Evolutionary conservation across 2,888 invertebrate species (phyloP).

Genomic region (Pyralis farinalis): DNA sequence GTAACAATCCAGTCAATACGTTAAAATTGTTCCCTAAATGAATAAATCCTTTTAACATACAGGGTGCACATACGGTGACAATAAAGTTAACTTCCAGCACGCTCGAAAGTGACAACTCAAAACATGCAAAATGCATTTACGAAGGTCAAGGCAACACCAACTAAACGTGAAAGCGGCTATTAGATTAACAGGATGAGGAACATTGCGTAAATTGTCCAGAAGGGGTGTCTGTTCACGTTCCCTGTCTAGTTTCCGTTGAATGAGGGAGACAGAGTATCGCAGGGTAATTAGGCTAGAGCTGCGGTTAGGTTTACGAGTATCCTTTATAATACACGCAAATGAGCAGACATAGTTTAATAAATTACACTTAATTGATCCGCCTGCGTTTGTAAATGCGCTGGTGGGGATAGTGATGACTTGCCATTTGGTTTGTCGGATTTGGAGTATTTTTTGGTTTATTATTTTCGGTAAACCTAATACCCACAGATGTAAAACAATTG

Average conservation of each 20-base stretch:
- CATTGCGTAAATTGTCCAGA: slow-evolving; percentile 62
- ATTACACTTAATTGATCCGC: background rate
- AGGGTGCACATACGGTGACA: background rate
- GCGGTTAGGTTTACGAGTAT: slow-evolving; percentile 48
- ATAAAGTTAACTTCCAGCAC: slow-evolving; percentile 16
- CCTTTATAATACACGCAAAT: slow-evolving; percentile 17
- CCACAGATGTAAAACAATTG: too few relatives aligned
- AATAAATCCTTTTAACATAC: too few relatives aligned
- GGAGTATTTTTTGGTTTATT: too few relatives aligned
- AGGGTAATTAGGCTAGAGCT: slow-evolving; percentile 48
- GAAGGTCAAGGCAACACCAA: slow-evolving; percentile 69
- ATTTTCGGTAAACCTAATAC: too few relatives aligned
- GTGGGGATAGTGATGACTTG: too few relatives aligned
- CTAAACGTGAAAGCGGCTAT: slow-evolving; percentile 70
- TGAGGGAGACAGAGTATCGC: slow-evolving; percentile 37
- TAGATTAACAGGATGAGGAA: slow-evolving; percentile 66
- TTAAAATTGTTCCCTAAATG: too few relatives aligned
- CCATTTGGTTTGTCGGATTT: too few relatives aligned
- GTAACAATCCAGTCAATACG: too few relatives aligned
- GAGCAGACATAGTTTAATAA: background rate
- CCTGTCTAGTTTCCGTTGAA: slow-evolving; percentile 29
- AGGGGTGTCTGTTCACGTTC: slow-evolving; percentile 38
- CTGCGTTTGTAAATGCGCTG: too few relatives aligned
- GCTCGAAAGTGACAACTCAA: slow-evolving; percentile 36
- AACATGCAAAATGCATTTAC: slow-evolving; percentile 66